These are phyloP conservation scores for Melanostoma scalare DNA, from an alignment of 2,888 invertebrate species.

Conservation along the genomic window DNA sequence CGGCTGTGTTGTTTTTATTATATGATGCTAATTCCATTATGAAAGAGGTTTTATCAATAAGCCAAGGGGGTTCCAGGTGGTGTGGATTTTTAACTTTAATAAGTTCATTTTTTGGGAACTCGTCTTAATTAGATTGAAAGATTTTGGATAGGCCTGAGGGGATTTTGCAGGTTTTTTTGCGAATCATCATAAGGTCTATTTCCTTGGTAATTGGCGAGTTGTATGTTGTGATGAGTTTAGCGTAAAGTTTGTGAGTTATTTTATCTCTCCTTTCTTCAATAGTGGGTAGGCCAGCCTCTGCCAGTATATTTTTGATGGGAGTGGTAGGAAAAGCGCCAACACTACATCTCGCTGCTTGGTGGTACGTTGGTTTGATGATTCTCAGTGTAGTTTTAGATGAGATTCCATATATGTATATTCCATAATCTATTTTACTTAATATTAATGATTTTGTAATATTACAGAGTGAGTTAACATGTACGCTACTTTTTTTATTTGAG, in stretches of 20 bases:
- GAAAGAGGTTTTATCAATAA: no score
- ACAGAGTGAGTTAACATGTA: neutral
- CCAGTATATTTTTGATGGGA: no score
- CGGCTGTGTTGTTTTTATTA: no score
- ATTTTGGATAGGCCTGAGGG: neutral
- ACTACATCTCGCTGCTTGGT: neutral
- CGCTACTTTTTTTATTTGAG: neutral
- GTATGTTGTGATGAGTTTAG: neutral
- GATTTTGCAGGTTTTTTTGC: neutral
- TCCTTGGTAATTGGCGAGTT: neutral
- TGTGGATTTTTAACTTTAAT: neutral
- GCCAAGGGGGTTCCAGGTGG: neutral
- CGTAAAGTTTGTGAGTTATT: slow-evolving; percentile 4
- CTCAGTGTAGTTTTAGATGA: neutral
- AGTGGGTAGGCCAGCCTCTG: neutral
- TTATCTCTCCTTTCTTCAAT: neutral
- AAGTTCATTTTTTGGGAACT: neutral
- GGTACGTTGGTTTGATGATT: neutral
- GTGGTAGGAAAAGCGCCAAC: no score
- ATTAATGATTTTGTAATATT: slow-evolving; percentile 2
- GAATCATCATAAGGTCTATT: neutral
- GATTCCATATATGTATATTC: neutral
- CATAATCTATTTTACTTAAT: slow-evolving; percentile 9
- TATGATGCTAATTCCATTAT: no score
- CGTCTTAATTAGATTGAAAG: neutral